Conservation (phyloP, 2,797 vertebrate genomes). For the Acanthurus tractus region DNA sequence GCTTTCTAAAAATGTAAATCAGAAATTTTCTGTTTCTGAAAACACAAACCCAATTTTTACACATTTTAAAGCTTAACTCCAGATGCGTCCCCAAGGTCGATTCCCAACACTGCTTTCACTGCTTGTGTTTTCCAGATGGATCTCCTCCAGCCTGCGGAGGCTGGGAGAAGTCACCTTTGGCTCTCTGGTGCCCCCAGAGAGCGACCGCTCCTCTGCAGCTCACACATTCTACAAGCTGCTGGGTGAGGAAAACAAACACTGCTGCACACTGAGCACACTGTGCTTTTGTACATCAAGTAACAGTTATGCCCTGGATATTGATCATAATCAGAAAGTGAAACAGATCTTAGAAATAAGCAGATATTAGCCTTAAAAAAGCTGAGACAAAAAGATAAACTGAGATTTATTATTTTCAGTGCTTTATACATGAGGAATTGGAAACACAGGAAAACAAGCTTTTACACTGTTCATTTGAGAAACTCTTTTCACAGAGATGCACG, state of each 20-base stretch:
- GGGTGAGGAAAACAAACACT: constrained; percentile 75
- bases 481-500: neutral
- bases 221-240: constrained; percentile 81
- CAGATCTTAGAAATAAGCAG: no score
- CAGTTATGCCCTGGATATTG: neutral
- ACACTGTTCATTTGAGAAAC: neutral
- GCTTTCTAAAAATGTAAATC: neutral
- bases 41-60: no score
- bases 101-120: neutral
- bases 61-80: no score
- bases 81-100: neutral
- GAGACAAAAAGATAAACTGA: no score
- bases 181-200: constrained; percentile 80
- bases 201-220: constrained; percentile 78
- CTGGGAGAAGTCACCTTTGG: constrained; percentile 74
- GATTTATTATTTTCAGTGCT: no score
- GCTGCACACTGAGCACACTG: neutral
- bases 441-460: no score
- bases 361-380: no score
- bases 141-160: constrained; percentile 67
- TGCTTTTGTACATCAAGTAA: neutral
- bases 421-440: no score
- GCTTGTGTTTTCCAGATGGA: constrained; percentile 61
- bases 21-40: neutral
- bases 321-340: neutral